A percentile compares a stretch with the other conserved stretches of the same genome.
Conservation (phyloP, 2,797 vertebrate genomes). For the Coilia nasus region DNA sequence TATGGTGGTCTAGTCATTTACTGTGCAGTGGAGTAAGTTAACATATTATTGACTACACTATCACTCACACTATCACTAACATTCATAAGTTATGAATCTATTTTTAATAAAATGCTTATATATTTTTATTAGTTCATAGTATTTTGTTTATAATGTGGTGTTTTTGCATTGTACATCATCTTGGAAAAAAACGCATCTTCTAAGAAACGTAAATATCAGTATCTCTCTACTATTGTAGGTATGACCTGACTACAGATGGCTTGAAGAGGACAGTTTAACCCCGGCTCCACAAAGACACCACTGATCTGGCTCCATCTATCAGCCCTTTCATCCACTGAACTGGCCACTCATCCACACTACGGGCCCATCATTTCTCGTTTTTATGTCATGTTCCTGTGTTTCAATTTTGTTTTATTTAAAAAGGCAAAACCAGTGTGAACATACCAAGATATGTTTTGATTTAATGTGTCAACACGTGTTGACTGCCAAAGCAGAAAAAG, state of each 20-base stretch:
- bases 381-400: neutral
- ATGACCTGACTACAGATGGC: conserved; percentile 91
- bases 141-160: too few species aligned
- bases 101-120: too few species aligned
- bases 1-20: too few species aligned
- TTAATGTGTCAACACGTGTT: conserved; percentile 54
- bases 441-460: conserved; percentile 45
- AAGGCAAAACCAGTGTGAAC: conserved; percentile 60
- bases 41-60: too few species aligned
- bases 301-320: neutral
- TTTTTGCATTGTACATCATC: too few species aligned
- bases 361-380: neutral
- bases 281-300: neutral
- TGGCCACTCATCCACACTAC: conserved; percentile 4
- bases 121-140: too few species aligned
- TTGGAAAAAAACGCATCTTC: too few species aligned
- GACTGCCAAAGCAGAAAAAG: conserved; percentile 14
- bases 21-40: too few species aligned
- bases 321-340: neutral
- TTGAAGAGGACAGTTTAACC: conserved; percentile 67
- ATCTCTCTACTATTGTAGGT: conserved; percentile 72
- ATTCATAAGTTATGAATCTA: too few species aligned
- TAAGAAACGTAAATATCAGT: too few species aligned
- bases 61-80: too few species aligned
- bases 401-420: neutral